Evolutionary conservation across 1,140 invertebrate genomes (phyloP), one percentile per base, ranked within the genome.

Genomic region (Geopemphigus sp.): DNA sequence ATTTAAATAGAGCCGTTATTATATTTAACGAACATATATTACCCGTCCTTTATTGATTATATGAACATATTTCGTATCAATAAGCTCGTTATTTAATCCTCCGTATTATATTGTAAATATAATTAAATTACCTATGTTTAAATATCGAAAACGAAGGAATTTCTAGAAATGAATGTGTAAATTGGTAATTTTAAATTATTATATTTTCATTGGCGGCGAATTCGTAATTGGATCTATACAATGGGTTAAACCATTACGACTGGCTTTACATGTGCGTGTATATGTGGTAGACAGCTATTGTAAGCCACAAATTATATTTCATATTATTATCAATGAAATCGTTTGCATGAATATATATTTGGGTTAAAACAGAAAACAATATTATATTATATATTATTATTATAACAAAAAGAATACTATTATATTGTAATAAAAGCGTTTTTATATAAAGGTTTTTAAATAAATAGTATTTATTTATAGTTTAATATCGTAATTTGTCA

Each of bases 41-140:
- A 12, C 26, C 1, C n/a, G n/a, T n/a, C 17, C n/a, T 53, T 72
- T 72, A 72, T 72, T 72, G 68, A 26, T 53, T n/a, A 56, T 32
- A 68, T 45, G 24, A 68, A 68, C 24, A 26, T 19, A 68, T 26
- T 68, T 68, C 70, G 70, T 73, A 73, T 56, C 50, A 22, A 56
- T 73, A 50, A 68, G 66, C n/a, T 68, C 39, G 15, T 56, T 56
- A 54, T 73, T 73, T 17, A 73, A 73, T 63, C 26, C 19, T n/a
- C 61, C 22, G 17, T 26, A 63, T 26, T 12, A 24, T 56, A 56
- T 29, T 29, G 17, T 72, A 56, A 56, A 32, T 56, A 32, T 56
- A 56, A 73, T 73, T 56, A 73, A 73, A 73, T 56, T 73, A 73
- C 50, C 19, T 39, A 12, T 3, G 14, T 68, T 22, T 8, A 22